Conservation (phyloP, 2,113 vertebrate genomes). For the Erinaceus europaeus region DNA sequence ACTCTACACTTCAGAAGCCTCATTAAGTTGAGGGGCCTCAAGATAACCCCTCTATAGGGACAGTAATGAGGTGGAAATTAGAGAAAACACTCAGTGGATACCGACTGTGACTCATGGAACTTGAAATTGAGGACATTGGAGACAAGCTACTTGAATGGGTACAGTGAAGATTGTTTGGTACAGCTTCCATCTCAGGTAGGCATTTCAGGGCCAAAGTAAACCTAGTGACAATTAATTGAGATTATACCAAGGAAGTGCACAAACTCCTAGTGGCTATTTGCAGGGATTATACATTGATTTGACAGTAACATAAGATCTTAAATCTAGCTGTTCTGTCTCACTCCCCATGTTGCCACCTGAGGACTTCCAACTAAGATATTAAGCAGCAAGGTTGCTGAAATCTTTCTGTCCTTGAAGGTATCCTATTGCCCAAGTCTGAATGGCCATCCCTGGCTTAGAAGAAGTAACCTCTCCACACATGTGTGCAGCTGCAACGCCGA, state of each 20-base stretch:
- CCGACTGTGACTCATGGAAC: background rate
- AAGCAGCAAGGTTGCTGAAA: background rate
- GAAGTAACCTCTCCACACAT: background rate
- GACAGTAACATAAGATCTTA: background rate
- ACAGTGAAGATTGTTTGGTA: too few species aligned
- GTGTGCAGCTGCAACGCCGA: background rate
- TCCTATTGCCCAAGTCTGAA: too few species aligned
- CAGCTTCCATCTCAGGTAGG: too few species aligned
- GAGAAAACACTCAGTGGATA: background rate
- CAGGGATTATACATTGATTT: background rate
- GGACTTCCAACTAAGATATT: fast-evolving
- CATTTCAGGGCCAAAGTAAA: too few species aligned
- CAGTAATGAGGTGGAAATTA: background rate
- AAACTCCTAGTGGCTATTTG: too few species aligned
- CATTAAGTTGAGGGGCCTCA: background rate
- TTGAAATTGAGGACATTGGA: background rate
- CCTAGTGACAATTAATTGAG: too few species aligned
- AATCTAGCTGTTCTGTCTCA: background rate
- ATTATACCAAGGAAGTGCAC: too few species aligned
- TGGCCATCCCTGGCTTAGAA: background rate
- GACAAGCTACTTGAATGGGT: background rate
- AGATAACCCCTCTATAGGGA: background rate
- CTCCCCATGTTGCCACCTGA: background rate
- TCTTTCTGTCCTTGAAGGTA: background rate
- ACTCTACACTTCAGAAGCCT: background rate